phyloP scores from a whole-genome alignment of 2,113 vertebrate genomes.

The Butorides virescens region DNA sequence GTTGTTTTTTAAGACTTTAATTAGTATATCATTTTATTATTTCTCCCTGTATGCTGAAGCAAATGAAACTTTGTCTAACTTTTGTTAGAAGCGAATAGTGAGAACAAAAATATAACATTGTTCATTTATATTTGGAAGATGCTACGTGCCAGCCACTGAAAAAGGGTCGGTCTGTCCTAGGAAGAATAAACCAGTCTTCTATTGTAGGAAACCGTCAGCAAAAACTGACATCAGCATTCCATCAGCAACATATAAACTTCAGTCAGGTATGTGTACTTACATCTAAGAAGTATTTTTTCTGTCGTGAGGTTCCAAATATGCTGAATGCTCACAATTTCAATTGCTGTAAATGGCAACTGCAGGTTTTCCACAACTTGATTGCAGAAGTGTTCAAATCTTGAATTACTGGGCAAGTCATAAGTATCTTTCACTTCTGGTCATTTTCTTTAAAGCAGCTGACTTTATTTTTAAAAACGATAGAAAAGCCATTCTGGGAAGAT shows the following conservation, averaged over 20 bases:
- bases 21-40: background rate
- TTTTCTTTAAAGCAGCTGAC: background rate
- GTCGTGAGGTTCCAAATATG: background rate
- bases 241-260: constrained; percentile 88
- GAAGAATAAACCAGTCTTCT: constrained; percentile 83
- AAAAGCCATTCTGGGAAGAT: background rate
- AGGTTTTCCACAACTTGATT: background rate
- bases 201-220: constrained; percentile 83
- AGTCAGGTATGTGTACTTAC: constrained; percentile 81
- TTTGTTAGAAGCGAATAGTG: background rate
- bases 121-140: constrained; percentile 69
- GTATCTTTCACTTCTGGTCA: background rate
- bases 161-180: constrained; percentile 83
- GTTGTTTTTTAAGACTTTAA: background rate
- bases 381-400: background rate
- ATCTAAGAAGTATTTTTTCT: background rate
- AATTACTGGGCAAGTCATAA: background rate
- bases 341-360: background rate
- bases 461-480: background rate
- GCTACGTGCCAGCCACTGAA: constrained; percentile 78
- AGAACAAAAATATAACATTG: background rate
- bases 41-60: background rate
- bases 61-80: background rate
- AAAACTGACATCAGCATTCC: constrained; percentile 89
- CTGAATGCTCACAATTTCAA: background rate